Evolutionary conservation across 2,797 vertebrate genomes (phyloP), one percentile per base, ranked within the genome.

Genomic region (Scomberomorus guttatus): DNA sequence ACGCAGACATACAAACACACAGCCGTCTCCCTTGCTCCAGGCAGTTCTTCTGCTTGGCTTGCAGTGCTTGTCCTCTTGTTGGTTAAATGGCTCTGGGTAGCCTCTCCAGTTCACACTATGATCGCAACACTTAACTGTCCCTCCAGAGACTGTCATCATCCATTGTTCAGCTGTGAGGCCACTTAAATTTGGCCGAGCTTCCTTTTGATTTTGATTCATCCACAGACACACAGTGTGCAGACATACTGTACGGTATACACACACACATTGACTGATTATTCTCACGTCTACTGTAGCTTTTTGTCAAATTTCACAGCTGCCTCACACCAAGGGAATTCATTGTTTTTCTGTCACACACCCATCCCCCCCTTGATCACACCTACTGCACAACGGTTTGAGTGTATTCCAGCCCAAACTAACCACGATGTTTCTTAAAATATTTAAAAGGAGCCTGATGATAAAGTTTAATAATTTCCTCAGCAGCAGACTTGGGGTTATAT

Each of bases 11-110:
- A 80, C 63, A 62, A 44, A 79, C 73, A 71, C 66, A 58, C 61
- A 50, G 55, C 60, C 15, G 39, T 65, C 66, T 90, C 57, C 37
- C 48, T 79, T 60, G 93, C 94, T 93, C 37, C 75, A 80, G 86
- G 86, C 86, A 44, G 67, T 92, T 94, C 87, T 95, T 94, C 91
- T 93, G 92, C 93, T 91, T 91, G 91, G 85, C 85, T 94, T 90
- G 88, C 90, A 82, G 86, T 92, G 87, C 89, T 93, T 91, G 87
- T 92, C 86, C 81, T 88, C 79, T 87, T 62, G 77, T 83, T 87
- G 85, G 71, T 70, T 80, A 86, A 88, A 89, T 83, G 82, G 77
- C 86, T 83, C 44, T 75, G 67, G 80, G 82, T 91, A 75, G 75
- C 75, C 82, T 86, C 80, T 82, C 52, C 7, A 58, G 66, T 72